Conservation (phyloP, 2,797 vertebrate genomes). For the Amblyraja radiata region DNA sequence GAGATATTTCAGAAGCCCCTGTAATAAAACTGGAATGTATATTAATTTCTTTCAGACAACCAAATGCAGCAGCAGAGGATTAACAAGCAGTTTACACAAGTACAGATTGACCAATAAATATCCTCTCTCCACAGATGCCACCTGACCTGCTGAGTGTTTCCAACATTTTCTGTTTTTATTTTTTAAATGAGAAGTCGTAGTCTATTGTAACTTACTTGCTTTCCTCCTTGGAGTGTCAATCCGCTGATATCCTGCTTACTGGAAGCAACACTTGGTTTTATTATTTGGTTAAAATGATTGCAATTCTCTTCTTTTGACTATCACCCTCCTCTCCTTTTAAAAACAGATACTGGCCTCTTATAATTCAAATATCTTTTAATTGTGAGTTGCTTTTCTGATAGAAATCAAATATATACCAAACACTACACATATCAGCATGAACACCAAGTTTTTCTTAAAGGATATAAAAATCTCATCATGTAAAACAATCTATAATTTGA, state of each 20-base stretch:
- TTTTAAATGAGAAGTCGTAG: neutral
- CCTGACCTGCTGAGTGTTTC: too few relatives aligned
- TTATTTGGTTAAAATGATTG: neutral
- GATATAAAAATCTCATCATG: conserved; percentile 38
- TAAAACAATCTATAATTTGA: conserved; percentile 38
- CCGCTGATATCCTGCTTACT: neutral
- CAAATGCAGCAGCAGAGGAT: neutral
- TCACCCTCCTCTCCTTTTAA: neutral
- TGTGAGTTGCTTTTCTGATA: conserved; percentile 37
- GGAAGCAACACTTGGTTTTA: neutral
- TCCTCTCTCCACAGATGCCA: too few relatives aligned
- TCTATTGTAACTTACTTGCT: neutral
- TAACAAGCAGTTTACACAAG: too few relatives aligned
- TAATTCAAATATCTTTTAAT: conserved; percentile 38
- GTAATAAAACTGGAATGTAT: neutral
- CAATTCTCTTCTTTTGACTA: neutral
- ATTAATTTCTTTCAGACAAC: neutral
- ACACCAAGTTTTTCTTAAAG: conserved; percentile 35
- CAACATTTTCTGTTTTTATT: too few relatives aligned
- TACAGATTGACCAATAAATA: neutral
- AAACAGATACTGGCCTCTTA: conserved; percentile 34
- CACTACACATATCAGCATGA: conserved; percentile 38
- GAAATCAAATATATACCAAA: conserved; percentile 39
- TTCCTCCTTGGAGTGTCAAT: neutral
- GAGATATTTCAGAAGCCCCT: neutral